These are phyloP conservation scores for Egretta garzetta DNA, from an alignment of 2,113 vertebrate genomes.

Conservation along the genomic window DNA sequence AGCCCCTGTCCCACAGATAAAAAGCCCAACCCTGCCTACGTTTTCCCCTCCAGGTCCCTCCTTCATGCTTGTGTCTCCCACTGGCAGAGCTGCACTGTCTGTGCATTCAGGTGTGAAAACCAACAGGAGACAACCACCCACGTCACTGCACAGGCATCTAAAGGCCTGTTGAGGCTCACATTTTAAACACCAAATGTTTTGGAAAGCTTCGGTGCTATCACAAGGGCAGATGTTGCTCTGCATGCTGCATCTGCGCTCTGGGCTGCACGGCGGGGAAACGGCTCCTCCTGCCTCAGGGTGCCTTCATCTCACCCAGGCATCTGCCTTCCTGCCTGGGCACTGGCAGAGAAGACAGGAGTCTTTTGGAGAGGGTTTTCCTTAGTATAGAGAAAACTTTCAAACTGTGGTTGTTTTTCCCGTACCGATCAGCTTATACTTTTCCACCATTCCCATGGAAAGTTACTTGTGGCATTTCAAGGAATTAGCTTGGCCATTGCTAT, in stretches of 20 bases:
- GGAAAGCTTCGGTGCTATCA: background rate
- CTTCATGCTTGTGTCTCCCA: background rate
- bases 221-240: background rate
- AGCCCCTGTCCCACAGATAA: background rate
- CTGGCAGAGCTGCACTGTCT: background rate
- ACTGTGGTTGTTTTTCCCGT: background rate
- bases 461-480: background rate
- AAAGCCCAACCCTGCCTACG: background rate
- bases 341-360: background rate
- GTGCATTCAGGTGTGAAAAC: background rate
- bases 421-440: background rate
- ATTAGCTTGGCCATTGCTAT: background rate
- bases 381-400: background rate
- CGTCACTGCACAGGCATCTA: rapidly evolving
- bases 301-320: background rate
- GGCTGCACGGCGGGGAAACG: background rate
- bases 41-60: background rate
- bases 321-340: background rate
- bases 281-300: background rate
- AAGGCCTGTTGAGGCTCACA: background rate
- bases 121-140: background rate
- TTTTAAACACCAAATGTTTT: background rate
- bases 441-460: background rate
- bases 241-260: background rate
- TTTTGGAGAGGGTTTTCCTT: background rate